These are phyloP conservation scores for Cryptoleucopteryx plumbea DNA, from an alignment of 2,113 vertebrate species.

Conservation along the genomic window DNA sequence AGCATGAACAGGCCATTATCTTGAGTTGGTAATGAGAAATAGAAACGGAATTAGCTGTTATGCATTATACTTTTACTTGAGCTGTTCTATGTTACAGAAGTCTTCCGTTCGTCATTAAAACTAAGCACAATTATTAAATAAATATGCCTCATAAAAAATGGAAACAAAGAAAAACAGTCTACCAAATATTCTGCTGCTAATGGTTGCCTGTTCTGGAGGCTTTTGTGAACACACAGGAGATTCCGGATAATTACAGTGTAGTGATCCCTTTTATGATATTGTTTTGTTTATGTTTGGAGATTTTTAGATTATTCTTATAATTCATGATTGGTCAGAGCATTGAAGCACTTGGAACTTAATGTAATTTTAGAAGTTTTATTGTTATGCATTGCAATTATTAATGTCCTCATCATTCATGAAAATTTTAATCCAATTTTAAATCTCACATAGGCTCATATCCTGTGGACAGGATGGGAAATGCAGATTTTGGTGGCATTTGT, in stretches of 20 bases:
- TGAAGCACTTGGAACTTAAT: not conserved
- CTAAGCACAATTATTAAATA: not conserved
- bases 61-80: not conserved
- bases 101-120: not conserved
- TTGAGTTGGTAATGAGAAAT: not conserved
- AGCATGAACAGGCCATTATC: not conserved
- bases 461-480: not conserved
- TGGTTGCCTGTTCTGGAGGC: not conserved
- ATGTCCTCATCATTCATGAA: not conserved
- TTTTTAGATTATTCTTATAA: not conserved
- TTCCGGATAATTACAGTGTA: not conserved
- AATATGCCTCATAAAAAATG: not conserved
- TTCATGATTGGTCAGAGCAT: not conserved
- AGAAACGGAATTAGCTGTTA: not conserved
- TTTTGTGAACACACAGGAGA: not conserved
- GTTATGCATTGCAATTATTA: not conserved
- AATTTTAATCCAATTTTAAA: not conserved
- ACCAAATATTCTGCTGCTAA: not conserved
- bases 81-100: not conserved
- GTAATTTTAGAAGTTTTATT: not conserved
- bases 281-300: not conserved
- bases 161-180: not conserved
- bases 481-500: not conserved
- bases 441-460: not conserved
- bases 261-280: not conserved